Base-by-base conservation (phyloP, 2,113 vertebrate species). In the Podocnemis expansa region DNA sequence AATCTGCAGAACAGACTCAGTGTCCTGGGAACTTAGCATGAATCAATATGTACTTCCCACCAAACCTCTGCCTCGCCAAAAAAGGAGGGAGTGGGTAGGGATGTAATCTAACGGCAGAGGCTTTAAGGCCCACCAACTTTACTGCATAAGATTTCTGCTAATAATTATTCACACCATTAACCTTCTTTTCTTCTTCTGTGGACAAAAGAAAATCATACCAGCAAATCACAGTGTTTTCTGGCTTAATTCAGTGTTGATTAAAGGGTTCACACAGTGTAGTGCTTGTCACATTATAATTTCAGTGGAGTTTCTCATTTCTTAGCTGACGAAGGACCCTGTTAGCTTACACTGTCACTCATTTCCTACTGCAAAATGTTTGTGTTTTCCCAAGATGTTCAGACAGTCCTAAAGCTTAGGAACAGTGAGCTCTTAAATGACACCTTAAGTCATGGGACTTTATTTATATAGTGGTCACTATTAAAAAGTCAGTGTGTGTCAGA, bases 121-220 rank as follows among this genome's bases (percentile, higher is more conserved):
- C 34, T 89, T 87, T 73, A 0, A 0, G 91, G 90, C 43, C 87
- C 85, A 91, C 52, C 90, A 80, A 51, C 83, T 83, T 0, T 0
- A 19, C 83, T 80, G 47, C 25, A 45, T 67, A 45, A 81, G 7
- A 58, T 45, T 96, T 94, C 92, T 93, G 90, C 90, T 87, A 93
- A 82, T 56, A 87, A 78, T 96, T 94, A 90, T 25, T 89, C 90
- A 63, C 80, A 93, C 80, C 51, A 63, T 93, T 94, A 90, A 88
- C 38, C 13, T 1, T 27, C 51, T 3, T 63, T 31, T 38, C 47
- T 0, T 0, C 82, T 60, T 85, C 47, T 90, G 79, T 56, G 86
- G 83, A 79, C 70, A 90, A 89, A 92, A 95, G 70, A 21, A 94
- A 94, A 60, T 56, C 2, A 0, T 80, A 91, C 34, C 94, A 88